These are phyloP conservation scores for Microcaecilia unicolor DNA, from an alignment of 2,797 vertebrate genomes.

Conservation along the genomic window DNA sequence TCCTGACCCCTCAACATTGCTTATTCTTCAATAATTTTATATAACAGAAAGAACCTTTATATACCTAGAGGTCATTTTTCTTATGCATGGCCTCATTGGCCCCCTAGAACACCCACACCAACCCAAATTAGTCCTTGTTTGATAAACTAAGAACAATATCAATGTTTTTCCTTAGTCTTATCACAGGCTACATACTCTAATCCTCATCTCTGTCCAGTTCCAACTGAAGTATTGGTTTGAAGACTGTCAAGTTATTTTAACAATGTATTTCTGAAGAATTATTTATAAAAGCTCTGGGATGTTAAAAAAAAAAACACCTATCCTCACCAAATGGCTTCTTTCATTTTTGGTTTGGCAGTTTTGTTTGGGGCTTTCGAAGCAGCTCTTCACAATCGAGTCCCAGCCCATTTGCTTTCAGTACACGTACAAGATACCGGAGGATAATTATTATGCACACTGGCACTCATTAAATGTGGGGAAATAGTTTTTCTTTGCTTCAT, in stretches of 20 bases:
- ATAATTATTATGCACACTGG: too few species aligned
- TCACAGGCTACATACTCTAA: constrained; percentile 12
- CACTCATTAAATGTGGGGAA: too few species aligned
- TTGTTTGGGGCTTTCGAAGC: not conserved
- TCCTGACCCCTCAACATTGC: too few species aligned
- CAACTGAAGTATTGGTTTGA: not conserved
- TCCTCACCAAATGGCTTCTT: constrained; percentile 9
- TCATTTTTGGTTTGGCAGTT: constrained; percentile 5
- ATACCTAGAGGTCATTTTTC: too few species aligned
- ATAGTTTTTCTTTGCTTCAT: too few species aligned
- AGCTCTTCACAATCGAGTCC: rapidly evolving
- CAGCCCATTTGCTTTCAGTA: too few species aligned
- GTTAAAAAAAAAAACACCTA: constrained; percentile 8
- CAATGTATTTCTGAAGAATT: constrained; percentile 27
- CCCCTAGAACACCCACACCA: too few species aligned
- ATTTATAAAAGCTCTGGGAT: constrained; percentile 21
- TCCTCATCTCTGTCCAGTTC: constrained; percentile 9
- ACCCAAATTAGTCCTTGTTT: rapidly evolving
- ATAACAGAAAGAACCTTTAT: too few species aligned
- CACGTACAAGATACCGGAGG: too few species aligned
- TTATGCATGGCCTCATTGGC: too few species aligned
- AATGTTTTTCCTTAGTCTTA: not conserved
- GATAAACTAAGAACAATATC: constrained; percentile 16
- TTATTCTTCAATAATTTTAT: constrained; percentile 17
- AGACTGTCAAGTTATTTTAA: not conserved